These are phyloP conservation scores for Hemitrygon akajei DNA, from an alignment of 2,797 vertebrate species.

Conservation along the genomic window DNA sequence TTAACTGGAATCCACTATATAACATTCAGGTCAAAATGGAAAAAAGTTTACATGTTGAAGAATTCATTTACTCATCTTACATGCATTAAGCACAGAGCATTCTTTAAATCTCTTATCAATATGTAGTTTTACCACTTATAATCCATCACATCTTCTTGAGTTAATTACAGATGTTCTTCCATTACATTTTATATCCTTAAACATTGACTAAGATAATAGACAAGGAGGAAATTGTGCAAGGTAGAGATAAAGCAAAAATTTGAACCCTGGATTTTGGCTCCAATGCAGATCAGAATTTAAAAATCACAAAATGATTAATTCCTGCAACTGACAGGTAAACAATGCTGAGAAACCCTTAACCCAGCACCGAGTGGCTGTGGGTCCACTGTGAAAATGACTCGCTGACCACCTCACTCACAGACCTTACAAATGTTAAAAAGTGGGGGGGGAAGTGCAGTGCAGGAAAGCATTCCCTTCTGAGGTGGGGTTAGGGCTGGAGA, in stretches of 20 bases:
- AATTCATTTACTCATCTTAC: not conserved
- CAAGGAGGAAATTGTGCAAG: not conserved
- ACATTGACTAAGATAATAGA: not conserved
- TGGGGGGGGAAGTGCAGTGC: not conserved
- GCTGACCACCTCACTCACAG: not conserved
- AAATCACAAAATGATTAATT: not conserved
- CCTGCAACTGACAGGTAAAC: not conserved
- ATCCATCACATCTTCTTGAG: not conserved
- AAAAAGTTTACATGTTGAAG: not conserved
- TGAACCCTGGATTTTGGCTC: not conserved
- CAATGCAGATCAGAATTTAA: not conserved
- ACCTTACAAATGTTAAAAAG: not conserved
- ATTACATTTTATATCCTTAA: not conserved
- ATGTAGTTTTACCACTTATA: not conserved
- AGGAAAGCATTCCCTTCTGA: not conserved
- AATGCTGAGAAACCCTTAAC: not conserved
- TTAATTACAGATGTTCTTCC: not conserved
- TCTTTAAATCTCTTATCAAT: not conserved
- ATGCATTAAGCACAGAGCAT: not conserved
- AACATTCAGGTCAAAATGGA: not conserved
- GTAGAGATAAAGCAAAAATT: not conserved
- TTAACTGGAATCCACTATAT: no score
- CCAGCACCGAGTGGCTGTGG: not conserved
- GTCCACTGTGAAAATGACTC: not conserved
- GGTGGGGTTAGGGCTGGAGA: not conserved